Base-by-base conservation (phyloP, 2,888 invertebrate genomes). In the Slavum lentiscoides region DNA sequence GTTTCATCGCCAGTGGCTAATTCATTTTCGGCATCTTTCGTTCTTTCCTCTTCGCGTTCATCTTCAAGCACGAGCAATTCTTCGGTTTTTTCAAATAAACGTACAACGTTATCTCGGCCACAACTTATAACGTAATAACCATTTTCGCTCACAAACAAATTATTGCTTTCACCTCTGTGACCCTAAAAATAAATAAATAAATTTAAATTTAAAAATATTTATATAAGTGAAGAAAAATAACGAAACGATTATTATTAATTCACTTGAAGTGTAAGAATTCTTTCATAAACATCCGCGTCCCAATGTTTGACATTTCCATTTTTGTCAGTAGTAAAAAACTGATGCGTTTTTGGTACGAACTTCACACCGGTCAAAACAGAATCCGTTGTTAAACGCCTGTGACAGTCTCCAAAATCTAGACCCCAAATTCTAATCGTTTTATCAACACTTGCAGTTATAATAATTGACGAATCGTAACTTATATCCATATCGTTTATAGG, bases 401-500 rank as follows among this genome's bases (percentile, higher is more conserved):
- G 98, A 84, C 97, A 98, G 87, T 99, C 97, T n/a, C 98, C 98
- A 86, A 97, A 98, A 87, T 98, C 97, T 88, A 98, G 90, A 58
- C 98, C 98, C 98, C 98, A 99, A 83, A 99, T 92, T 88, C 98
- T 97, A 49, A 98, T 91, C 86, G 95, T 97, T 62, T 97, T 91
- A 88, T 99, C 99, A 0, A 94, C 94, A 4, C 98, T 97, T 11
- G 98, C 98, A 0, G 98, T 97, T 15, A 92, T 94, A 83, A 98
- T 93, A 39, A 98, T 86, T 15, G 91, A 90, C 0, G 93, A 93
- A 86, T 96, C 96, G 84, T 92, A 92, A 19, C 95, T 95, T 82
- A 98, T 96, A 86, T 98, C 98, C 89, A 98, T 89, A 85, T 95
- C 94, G 0, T 94, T 88, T 0, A 98, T 95, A 0, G 99, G 98